phyloP scores from a whole-genome alignment of 2,797 vertebrate species.

The Epinephelus awoara region DNA sequence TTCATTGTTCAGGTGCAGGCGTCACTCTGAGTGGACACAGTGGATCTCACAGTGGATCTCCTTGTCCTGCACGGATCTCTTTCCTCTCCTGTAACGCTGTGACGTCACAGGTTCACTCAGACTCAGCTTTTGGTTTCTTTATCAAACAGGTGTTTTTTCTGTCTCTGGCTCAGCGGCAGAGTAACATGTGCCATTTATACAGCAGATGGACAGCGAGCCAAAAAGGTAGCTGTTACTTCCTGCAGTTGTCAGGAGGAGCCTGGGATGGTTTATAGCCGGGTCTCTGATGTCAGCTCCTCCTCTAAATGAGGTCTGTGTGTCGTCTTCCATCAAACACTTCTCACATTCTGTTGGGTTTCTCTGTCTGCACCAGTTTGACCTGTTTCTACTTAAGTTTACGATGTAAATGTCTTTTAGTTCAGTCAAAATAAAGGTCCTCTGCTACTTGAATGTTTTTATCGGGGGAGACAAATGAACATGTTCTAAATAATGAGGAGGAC shows the following conservation, averaged over 20 bases:
- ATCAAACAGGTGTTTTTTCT: constrained; percentile 52
- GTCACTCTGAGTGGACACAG: constrained; percentile 22
- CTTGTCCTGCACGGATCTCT: constrained; percentile 12
- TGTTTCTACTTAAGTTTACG: too few relatives aligned
- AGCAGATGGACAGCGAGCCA: constrained; percentile 69
- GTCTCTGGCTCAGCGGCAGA: constrained; percentile 31
- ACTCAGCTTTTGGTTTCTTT: constrained; percentile 29
- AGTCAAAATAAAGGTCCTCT: too few relatives aligned
- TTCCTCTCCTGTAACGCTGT: constrained; percentile 27
- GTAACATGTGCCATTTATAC: constrained; percentile 61
- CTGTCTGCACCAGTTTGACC: too few relatives aligned
- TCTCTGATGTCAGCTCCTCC: constrained; percentile 38
- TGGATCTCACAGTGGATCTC: constrained; percentile 19
- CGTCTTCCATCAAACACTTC: too few relatives aligned
- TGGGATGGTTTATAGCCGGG: constrained; percentile 40
- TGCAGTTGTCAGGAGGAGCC: constrained; percentile 68
- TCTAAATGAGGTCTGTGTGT: constrained; percentile 10
- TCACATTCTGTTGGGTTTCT: too few relatives aligned
- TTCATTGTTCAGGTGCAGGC: constrained; percentile 77
- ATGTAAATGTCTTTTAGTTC: too few relatives aligned
- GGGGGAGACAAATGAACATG: too few relatives aligned
- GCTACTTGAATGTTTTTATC: too few relatives aligned
- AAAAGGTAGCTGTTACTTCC: constrained; percentile 73
- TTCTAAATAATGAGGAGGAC: too few relatives aligned
- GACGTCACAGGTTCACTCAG: constrained; percentile 18